phyloP scores from a whole-genome alignment of 2,797 vertebrate species.

The Acropternis orthonyx region DNA sequence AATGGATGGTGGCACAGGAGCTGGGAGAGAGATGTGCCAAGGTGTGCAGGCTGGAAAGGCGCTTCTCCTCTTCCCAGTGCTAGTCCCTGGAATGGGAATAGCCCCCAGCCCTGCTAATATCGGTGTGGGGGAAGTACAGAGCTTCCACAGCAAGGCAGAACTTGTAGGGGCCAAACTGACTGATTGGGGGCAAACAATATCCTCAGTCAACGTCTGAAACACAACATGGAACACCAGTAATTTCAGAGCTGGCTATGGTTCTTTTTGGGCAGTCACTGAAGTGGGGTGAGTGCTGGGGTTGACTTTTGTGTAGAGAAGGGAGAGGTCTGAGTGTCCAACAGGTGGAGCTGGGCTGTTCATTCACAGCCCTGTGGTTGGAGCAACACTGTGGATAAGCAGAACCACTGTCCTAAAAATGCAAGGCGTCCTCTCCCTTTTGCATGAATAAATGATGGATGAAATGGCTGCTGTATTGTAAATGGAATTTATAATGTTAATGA shows the following conservation, averaged over 20 bases:
- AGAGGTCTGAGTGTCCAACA: not conserved
- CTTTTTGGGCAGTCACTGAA: not conserved
- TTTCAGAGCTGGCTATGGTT: not conserved
- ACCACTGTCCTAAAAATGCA: not conserved
- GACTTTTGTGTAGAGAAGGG: not conserved
- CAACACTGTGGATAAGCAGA: not conserved
- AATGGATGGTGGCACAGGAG: not conserved
- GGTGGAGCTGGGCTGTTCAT: not conserved
- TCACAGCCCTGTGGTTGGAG: not conserved
- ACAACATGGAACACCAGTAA: not conserved
- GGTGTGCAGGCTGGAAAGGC: not conserved
- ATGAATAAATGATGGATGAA: conserved; percentile 65
- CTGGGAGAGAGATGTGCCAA: not conserved
- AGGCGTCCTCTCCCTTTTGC: not conserved
- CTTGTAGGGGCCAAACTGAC: rapidly evolving
- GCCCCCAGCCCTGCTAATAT: rapidly evolving
- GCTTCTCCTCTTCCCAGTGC: not conserved
- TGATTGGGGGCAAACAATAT: rapidly evolving
- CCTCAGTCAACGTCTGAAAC: not conserved
- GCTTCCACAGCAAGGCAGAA: not conserved
- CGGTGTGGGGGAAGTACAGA: rapidly evolving
- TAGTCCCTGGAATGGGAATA: not conserved
- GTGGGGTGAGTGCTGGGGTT: not conserved
- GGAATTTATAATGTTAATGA: conserved; percentile 27
- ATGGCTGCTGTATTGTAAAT: conserved; percentile 22